These are phyloP conservation scores for Phrynocephalus vlangalii DNA, from an alignment of 2,797 vertebrate genomes.

Conservation along the genomic window DNA sequence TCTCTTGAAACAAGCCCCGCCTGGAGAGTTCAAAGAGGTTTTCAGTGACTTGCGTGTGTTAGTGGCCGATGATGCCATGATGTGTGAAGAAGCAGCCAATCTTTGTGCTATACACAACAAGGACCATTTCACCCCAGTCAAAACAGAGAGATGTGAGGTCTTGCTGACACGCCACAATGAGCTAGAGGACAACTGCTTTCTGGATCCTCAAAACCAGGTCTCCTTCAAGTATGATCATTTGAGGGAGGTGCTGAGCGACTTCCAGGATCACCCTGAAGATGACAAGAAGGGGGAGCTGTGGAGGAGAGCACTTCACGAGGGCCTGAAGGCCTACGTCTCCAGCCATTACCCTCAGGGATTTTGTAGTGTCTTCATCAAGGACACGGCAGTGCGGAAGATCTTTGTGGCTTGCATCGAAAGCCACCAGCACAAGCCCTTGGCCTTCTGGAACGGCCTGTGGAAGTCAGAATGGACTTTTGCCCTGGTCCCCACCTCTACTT, in stretches of 20 bases:
- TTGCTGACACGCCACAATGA: slow-evolving; percentile 52
- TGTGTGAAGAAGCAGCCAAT: slow-evolving; percentile 24
- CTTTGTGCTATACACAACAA: slow-evolving; percentile 42
- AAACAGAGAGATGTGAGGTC: slow-evolving; percentile 8
- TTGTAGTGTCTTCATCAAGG: slow-evolving; percentile 53
- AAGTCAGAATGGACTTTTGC: slow-evolving; percentile 41
- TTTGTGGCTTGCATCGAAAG: slow-evolving; percentile 34
- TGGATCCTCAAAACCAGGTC: slow-evolving; percentile 30
- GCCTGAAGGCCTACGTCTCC: slow-evolving; percentile 37
- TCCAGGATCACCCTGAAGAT: slow-evolving; percentile 32
- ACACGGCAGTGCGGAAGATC: slow-evolving; percentile 35
- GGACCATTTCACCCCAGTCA: slow-evolving; percentile 32
- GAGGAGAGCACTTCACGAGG: slow-evolving; percentile 31
- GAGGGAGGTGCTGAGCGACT: slow-evolving; percentile 12
- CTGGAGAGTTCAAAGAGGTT: slow-evolving; percentile 37
- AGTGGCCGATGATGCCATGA: slow-evolving; percentile 8
- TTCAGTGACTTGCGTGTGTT: slow-evolving; percentile 45
- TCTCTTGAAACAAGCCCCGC: slow-evolving; percentile 37
- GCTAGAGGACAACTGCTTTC: slow-evolving; percentile 34
- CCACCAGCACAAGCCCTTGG: slow-evolving; percentile 10
- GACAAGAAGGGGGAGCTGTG: slow-evolving; percentile 39
- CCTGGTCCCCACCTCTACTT: slow-evolving; percentile 14
- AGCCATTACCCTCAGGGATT: slow-evolving; percentile 35
- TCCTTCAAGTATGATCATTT: slow-evolving; percentile 50
- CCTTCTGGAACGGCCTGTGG: slow-evolving; percentile 46